Percentiles rank a stretch among this genome's conserved stretches.
phyloP scores from a whole-genome alignment of 2,797 vertebrate genomes.

The Sebastes nivosus region DNA sequence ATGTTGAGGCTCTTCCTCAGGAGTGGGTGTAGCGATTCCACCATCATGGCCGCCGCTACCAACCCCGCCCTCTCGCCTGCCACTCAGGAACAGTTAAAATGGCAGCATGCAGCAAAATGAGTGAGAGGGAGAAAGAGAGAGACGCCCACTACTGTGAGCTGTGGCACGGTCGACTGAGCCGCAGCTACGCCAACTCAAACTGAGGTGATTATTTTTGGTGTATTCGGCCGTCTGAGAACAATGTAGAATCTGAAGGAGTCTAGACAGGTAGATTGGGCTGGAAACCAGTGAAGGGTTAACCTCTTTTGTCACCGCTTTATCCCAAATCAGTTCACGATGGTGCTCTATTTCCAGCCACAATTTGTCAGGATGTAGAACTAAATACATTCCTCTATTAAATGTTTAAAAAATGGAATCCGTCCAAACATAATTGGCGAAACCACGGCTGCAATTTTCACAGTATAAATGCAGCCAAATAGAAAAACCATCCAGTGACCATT shows the following conservation, averaged over 20 bases:
- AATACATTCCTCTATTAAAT: neutral
- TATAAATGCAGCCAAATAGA: neutral
- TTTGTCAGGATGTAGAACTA: neutral
- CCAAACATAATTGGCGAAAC: neutral
- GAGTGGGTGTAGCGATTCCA: conserved; percentile 65
- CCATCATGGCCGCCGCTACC: conserved; percentile 66
- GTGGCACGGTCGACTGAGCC: conserved; percentile 63
- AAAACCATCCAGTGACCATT: neutral
- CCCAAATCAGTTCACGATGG: neutral
- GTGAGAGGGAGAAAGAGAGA: conserved; percentile 66
- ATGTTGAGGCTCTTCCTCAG: conserved; percentile 67
- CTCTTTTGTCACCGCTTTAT: conserved; percentile 38
- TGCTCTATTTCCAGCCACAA: neutral
- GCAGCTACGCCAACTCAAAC: conserved; percentile 47
- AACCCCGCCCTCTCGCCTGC: conserved; percentile 74
- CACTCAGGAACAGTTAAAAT: conserved; percentile 76
- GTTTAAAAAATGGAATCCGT: neutral
- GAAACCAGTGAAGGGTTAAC: conserved; percentile 36
- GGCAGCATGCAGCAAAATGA: conserved; percentile 71
- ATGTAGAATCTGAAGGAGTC: conserved; percentile 24
- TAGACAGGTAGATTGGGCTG: conserved; percentile 33
- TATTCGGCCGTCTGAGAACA: conserved; percentile 15
- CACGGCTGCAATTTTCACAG: neutral
- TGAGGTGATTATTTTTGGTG: conserved; percentile 58
- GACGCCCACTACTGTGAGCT: conserved; percentile 64